These are phyloP conservation scores for Telmatochromis sp. DNA, from an alignment of 2,113 vertebrate species.

Conservation along the genomic window DNA sequence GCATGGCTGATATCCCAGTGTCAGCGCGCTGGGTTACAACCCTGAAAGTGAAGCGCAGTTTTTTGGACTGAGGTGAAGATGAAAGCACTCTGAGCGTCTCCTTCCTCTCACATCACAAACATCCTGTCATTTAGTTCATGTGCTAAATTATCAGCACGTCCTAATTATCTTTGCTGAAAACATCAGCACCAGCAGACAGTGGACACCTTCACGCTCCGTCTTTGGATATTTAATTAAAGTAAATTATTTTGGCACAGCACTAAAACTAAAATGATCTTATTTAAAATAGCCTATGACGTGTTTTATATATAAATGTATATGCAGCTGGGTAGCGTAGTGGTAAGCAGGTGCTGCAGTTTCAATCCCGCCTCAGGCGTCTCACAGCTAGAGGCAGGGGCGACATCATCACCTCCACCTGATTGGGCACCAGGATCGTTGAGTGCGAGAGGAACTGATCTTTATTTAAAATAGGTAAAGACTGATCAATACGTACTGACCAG, in stretches of 20 bases:
- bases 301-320: accelerated
- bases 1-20: accelerated
- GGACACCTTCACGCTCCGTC: background rate
- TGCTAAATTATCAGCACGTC: background rate
- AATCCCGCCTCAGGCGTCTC: accelerated
- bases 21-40: accelerated
- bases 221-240: background rate
- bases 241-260: background rate
- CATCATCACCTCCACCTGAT: background rate
- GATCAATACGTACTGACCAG: accelerated
- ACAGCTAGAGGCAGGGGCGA: accelerated
- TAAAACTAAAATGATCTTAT: background rate
- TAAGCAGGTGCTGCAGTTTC: accelerated
- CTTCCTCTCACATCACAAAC: background rate
- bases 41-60: accelerated
- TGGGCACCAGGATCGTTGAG: background rate
- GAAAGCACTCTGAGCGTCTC: background rate
- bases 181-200: background rate
- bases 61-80: background rate
- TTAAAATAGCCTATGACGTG: background rate
- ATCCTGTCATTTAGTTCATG: background rate
- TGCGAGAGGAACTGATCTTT: accelerated
- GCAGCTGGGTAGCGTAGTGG: background rate
- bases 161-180: background rate
- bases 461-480: background rate